phyloP scores from a whole-genome alignment of 2,888 invertebrate species.

The Limulus polyphemus region DNA sequence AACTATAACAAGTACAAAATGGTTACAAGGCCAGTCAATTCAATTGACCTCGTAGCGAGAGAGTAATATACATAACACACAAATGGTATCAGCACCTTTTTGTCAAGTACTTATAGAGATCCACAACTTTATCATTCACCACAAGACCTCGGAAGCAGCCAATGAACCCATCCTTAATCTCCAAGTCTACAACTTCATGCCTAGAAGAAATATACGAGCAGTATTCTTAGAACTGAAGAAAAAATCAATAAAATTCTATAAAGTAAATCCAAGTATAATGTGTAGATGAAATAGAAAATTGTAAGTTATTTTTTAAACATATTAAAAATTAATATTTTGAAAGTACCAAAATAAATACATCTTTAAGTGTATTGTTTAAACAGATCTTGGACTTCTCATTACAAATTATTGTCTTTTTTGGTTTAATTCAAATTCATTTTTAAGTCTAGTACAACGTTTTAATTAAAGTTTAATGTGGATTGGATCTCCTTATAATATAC shows the following conservation, averaged over 20 bases:
- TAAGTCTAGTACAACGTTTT: too few relatives aligned
- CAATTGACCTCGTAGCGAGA: not conserved
- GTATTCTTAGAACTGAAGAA: not conserved
- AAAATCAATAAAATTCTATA: constrained; percentile 4
- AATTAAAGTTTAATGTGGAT: too few relatives aligned
- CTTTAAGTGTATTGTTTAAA: too few relatives aligned
- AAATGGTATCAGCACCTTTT: constrained; percentile 22
- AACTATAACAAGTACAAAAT: too few relatives aligned
- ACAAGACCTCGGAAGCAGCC: constrained; percentile 87
- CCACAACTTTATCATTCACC: constrained; percentile 78
- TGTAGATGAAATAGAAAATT: not conserved
- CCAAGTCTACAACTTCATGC: constrained; percentile 15
- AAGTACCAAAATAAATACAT: too few relatives aligned
- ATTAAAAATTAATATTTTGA: too few relatives aligned
- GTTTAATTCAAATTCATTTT: too few relatives aligned
- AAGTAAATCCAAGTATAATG: not conserved
- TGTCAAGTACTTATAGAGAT: constrained; percentile 79
- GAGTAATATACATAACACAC: not conserved
- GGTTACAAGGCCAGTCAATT: too few relatives aligned
- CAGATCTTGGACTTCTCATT: too few relatives aligned
- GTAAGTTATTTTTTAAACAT: not conserved
- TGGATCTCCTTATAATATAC: too few relatives aligned
- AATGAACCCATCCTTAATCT: constrained; percentile 55
- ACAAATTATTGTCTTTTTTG: too few relatives aligned
- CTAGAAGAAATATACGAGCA: constrained; percentile 4